Evolutionary conservation across 2,797 vertebrate species (phyloP), one percentile per base, ranked within the genome.

Genomic region (Argya squamiceps): DNA sequence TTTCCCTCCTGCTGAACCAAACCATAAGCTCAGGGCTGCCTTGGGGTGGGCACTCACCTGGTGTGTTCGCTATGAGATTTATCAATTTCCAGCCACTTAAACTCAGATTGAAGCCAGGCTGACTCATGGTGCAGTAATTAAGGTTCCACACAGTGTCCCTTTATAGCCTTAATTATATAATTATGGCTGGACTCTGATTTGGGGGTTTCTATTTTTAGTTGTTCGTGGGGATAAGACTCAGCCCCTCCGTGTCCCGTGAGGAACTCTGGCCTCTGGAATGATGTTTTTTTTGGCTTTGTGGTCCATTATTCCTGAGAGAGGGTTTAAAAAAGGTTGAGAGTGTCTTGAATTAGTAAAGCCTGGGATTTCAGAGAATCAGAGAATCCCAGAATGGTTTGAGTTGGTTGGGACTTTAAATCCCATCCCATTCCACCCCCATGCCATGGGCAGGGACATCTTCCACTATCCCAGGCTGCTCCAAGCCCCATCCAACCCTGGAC

Each of bases 1-100:
- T 83, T 82, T 82, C 67, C 82, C 69, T 84, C 47, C 85, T 86
- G 83, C 87, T 93, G 59, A 90, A 77, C 86, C 91, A 46, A 93
- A 86, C 62, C 93, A 1, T 52, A 46, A 89, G 62, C 76, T 75
- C 47, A 6, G 69, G 55, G 62, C 29, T 86, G 58, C 8, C 2
- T 76, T n/a, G 50, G 63, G 84, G 39, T 84, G 76, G 73, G 63
- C 76, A 18, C 43, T 93, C 70, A 12, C 76, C 73, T 88, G 80
- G 52, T 8, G 0, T 6, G 27, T 29, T 67, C 12, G 0, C 8
- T 0, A 10, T 0, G 49, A 46, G 69, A 47, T 70, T 41, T 47
- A 73, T 93, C 67, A 34, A 74, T 43, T 77, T 91, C 67, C 17
- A 85, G 81, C 26, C 39, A 17, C 44, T 96, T 86, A 86, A 95